These are phyloP conservation scores for Trogon melanurus DNA, from an alignment of 2,113 vertebrate species.

Conservation along the genomic window DNA sequence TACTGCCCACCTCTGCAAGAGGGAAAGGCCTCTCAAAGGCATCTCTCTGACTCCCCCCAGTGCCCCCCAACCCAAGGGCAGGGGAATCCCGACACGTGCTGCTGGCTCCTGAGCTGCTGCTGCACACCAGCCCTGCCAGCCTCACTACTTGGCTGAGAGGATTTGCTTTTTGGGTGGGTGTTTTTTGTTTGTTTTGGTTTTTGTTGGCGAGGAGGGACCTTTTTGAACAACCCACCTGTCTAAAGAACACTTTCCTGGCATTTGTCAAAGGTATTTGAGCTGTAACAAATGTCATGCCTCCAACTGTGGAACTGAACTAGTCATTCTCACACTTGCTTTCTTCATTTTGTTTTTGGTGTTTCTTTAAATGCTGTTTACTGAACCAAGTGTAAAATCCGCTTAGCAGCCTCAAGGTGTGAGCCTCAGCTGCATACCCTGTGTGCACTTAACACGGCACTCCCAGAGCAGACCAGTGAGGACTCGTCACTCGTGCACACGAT, in stretches of 20 bases:
- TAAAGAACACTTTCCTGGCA: background rate
- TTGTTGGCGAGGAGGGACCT: background rate
- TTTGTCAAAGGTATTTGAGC: conserved; percentile 15
- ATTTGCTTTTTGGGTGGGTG: background rate
- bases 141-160: background rate
- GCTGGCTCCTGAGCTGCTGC: accelerated
- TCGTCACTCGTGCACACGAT: background rate
- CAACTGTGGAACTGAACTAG: background rate
- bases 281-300: background rate
- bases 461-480: background rate
- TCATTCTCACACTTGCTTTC: background rate
- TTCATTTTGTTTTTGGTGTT: background rate
- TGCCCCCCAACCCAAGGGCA: background rate
- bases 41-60: no score
- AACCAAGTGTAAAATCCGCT: background rate
- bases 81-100: accelerated
- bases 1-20: background rate
- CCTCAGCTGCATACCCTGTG: background rate
- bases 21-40: background rate
- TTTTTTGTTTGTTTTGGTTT: background rate
- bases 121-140: background rate
- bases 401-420: background rate
- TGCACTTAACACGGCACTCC: background rate
- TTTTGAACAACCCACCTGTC: background rate
- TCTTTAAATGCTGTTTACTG: background rate